Percentiles rank a stretch among this genome's conserved stretches.
phyloP scores from a whole-genome alignment of 2,113 vertebrate genomes.

The Gobiocypris rarus region DNA sequence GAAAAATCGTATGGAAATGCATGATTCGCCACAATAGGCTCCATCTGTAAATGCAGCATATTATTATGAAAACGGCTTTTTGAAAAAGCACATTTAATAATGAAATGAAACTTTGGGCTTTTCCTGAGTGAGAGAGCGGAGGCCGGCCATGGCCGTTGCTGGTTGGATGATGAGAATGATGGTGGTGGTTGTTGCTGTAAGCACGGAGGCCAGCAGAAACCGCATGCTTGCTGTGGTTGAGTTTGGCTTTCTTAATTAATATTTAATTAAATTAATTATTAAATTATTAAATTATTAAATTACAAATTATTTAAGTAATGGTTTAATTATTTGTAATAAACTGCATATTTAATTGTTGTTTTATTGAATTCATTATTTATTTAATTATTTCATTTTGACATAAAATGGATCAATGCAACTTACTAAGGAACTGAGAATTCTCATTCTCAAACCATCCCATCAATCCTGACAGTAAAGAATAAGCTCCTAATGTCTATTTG shows the following conservation, averaged over 20 bases:
- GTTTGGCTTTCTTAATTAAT: constrained; percentile 99
- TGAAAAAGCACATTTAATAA: too few relatives aligned
- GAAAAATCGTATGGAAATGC: too few relatives aligned
- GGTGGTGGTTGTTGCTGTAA: constrained; percentile 77
- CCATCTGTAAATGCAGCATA: too few relatives aligned
- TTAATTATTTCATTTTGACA: too few relatives aligned
- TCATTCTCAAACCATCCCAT: neutral
- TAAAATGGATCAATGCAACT: neutral
- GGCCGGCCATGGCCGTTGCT: constrained; percentile 77
- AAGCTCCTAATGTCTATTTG: neutral
- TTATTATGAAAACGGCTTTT: too few relatives aligned
- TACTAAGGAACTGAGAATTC: neutral
- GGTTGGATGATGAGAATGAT: constrained; percentile 70
- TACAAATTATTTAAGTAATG: too few relatives aligned
- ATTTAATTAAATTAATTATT: too few relatives aligned
- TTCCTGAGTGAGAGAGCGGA: constrained; percentile 98
- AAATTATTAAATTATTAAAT: too few relatives aligned
- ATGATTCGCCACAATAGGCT: too few relatives aligned
- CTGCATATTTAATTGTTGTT: too few relatives aligned
- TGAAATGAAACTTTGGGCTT: constrained; percentile 96
- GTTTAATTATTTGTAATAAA: too few relatives aligned
- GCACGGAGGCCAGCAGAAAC: constrained; percentile 85
- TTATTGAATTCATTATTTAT: too few relatives aligned
- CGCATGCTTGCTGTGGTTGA: constrained; percentile 91
- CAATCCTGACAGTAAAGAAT: neutral